phyloP scores from a whole-genome alignment of 2,113 vertebrate species.

The Manacus vitellinus region DNA sequence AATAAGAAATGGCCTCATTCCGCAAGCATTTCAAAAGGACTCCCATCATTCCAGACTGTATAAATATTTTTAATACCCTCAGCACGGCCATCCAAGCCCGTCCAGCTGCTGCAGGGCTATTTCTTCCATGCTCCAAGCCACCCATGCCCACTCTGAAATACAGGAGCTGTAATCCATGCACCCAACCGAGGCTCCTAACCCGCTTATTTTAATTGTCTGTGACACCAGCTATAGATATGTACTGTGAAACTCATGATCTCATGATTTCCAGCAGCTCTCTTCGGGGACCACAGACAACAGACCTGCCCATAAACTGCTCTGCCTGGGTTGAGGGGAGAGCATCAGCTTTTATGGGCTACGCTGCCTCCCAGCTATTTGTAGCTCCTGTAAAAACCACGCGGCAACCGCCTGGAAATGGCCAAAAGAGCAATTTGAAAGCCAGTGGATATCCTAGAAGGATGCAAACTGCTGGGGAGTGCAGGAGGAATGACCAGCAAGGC shows the following conservation, averaged over 20 bases:
- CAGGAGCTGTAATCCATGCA: neutral
- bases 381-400: neutral
- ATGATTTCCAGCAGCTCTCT: conserved; percentile 14
- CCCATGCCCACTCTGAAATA: neutral
- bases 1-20: neutral
- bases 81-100: neutral
- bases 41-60: neutral
- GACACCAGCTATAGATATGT: neutral
- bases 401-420: neutral
- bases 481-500: neutral
- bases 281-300: neutral
- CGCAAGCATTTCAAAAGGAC: neutral
- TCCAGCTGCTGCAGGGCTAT: neutral
- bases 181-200: neutral
- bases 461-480: neutral
- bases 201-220: neutral
- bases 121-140: neutral
- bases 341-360: neutral
- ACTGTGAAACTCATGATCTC: conserved; percentile 2
- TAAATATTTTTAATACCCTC: conserved; percentile 1
- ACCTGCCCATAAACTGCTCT: neutral
- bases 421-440: neutral
- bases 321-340: neutral
- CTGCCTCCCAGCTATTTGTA: neutral
- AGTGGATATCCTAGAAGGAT: neutral